Base-by-base conservation (phyloP, 2,113 vertebrate species). In the Brachirus orientalis region DNA sequence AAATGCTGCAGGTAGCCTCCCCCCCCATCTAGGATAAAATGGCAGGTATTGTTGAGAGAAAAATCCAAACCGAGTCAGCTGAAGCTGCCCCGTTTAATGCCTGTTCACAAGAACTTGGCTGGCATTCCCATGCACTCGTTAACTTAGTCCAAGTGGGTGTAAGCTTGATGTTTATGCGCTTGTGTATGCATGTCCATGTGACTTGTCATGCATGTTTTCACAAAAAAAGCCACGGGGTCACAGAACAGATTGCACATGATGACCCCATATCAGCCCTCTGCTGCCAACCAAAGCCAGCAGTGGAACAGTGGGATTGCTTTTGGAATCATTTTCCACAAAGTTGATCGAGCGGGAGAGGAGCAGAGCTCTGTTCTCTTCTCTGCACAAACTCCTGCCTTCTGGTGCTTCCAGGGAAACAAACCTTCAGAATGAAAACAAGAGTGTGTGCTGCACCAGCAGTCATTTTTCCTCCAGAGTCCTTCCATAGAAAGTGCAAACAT, bases 241-340 rank as follows among this genome's bases (percentile, higher is more conserved):
- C 8, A 44, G 46, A 89, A 89, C 91, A 92, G 86, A 88, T 86
- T 86, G 86, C 53, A 47, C 20, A 11, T 55, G 74, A 66, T 19
- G 20, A 79, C 71, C 66, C 13, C 14, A 1, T 10, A 70, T 65
- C 48, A 16, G 45, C 66, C 43, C 57, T 41, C 33, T 13, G 19
- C 70, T 80, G 72, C 75, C 70, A 82, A 78, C 33, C 59, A 41
- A 73, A 84, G 66, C 77, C 59, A 51, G 59, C 44, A 57, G 57
- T 62, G 13, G 54, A 77, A 74, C 63, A 51, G 44, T n/a, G n/a
- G n/a, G n/a, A n/a, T n/a, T n/a, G 47, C 20, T 48, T 61, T 64
- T 18, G 48, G 44, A 45, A 57, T 48, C 10, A 35, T 69, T 62
- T 73, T 36, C n/a, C 37, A 66, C 7, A 3, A 11, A 58, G 63